phyloP scores from a whole-genome alignment of 2,797 vertebrate species.

The Neoniphon sammara region DNA sequence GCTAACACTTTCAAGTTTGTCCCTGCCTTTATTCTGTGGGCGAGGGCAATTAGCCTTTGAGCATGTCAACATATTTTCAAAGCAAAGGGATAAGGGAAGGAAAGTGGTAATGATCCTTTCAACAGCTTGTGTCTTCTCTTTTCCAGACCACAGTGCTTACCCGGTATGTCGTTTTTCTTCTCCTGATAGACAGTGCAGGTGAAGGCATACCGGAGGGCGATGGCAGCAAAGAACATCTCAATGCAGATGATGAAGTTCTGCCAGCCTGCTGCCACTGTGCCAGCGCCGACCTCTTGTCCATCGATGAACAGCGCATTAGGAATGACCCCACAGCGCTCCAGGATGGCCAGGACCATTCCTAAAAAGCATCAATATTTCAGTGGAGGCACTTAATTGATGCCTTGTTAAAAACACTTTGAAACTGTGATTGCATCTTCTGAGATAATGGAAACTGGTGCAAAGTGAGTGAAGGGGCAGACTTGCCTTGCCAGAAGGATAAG shows the following conservation, averaged over 20 bases:
- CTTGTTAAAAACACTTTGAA: slow-evolving; percentile 1
- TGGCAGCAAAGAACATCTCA: slow-evolving; percentile 94
- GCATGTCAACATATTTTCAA: slow-evolving; percentile 26
- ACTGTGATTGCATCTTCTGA: background rate
- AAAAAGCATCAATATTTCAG: background rate
- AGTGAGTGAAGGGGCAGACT: background rate
- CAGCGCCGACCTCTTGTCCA: slow-evolving; percentile 88
- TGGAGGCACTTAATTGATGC: background rate
- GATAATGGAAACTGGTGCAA: background rate
- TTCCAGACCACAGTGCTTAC: slow-evolving; percentile 71
- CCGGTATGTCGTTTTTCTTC: slow-evolving; percentile 88
- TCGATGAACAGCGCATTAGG: slow-evolving; percentile 89
- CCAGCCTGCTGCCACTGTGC: slow-evolving; percentile 94
- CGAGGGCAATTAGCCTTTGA: slow-evolving; percentile 41
- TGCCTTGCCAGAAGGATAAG: slow-evolving; percentile 98
- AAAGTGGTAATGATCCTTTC: slow-evolving; percentile 17
- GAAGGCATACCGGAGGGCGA: slow-evolving; percentile 93
- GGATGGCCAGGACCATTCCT: slow-evolving; percentile 93
- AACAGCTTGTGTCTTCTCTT: background rate
- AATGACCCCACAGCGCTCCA: slow-evolving; percentile 92
- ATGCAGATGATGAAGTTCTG: slow-evolving; percentile 98
- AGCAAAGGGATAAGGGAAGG: background rate
- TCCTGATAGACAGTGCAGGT: slow-evolving; percentile 91
- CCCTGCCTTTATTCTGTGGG: slow-evolving; percentile 24
- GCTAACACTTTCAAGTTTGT: slow-evolving; percentile 22